phyloP scores from a whole-genome alignment of 2,113 vertebrate genomes.

The Antechinus stuartii region DNA sequence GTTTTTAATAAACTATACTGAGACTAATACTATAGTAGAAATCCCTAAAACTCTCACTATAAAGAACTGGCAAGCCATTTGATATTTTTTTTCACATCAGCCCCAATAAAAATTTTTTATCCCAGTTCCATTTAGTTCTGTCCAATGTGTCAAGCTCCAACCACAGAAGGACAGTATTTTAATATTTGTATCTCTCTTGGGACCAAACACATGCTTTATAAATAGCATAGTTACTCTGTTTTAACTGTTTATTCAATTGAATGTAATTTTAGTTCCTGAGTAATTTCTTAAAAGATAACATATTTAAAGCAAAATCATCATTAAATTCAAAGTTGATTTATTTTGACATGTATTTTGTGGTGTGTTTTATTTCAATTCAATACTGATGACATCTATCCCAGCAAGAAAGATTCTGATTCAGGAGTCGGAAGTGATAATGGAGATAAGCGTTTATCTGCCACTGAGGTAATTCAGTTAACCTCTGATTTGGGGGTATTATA shows the following conservation, averaged over 20 bases:
- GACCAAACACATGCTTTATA: neutral
- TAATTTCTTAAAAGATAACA: neutral
- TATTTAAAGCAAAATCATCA: conserved; percentile 20
- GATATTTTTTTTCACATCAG: neutral
- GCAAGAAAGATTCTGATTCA: conserved; percentile 96
- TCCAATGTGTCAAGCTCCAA: neutral
- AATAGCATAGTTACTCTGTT: neutral
- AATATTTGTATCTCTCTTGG: neutral
- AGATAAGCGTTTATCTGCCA: conserved; percentile 95
- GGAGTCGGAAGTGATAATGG: conserved; percentile 97
- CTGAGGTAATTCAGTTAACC: conserved; percentile 87
- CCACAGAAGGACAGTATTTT: neutral
- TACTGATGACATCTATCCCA: conserved; percentile 90
- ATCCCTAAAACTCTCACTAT: neutral
- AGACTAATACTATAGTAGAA: neutral
- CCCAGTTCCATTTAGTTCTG: conserved; percentile 21
- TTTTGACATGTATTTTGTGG: conserved; percentile 53
- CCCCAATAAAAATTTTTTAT: conserved; percentile 12
- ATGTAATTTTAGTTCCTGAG: neutral
- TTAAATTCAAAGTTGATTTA: neutral
- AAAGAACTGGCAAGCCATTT: neutral
- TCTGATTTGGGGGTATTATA: conserved; percentile 1
- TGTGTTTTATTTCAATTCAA: conserved; percentile 74
- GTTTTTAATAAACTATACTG: neutral
- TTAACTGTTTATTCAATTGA: neutral